Base-by-base conservation (phyloP, 1,140 invertebrate genomes). In the Bactericera cockerelli region DNA sequence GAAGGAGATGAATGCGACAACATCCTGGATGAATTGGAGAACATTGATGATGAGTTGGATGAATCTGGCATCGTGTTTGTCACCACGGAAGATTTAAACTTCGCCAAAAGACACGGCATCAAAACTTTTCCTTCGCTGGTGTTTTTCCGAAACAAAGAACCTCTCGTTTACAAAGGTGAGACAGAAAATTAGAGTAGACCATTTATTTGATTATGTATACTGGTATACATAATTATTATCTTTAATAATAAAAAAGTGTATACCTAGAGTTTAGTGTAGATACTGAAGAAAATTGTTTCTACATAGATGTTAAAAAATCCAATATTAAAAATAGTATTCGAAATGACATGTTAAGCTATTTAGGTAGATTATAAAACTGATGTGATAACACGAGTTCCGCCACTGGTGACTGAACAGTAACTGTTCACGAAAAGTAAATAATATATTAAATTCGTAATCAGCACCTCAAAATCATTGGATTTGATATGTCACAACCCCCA, bases 21-120 rank as follows among this genome's bases (percentile, higher is more conserved):
- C 61, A 87, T 91, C 58, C 72, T 93, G 14, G 80, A 86, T 13
- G 88, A 91, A 69, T 72, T 95, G 38, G 91, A 95, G 69, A 90
- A 91, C 64, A 91, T 94, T 63, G 92, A 96, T 67, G 91, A 94
- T 70, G 90, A 94, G 70, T 72, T 93, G 1, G 92, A 94, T 69
- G 89, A 93, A 74, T 86, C 86, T 62, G 91, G 90, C 55, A 93
- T 94, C 62, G 86, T 93, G 59, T 93, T 95, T 70, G 89, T 94
- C 0, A 93, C 90, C 25, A 93, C 91, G 1, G 89, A 93, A 73
- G 90, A 94, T 69, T 75, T 76, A 1, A 69, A 70, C 1, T 71
- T 90, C 53, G 90, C 89, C 0, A 91, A 90, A 70, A 90, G 90
- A 70, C 79, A 89, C 65, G 83, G 83, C 62, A 84, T 93, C 64